Conservation (phyloP, 2,888 invertebrate genomes). For the Girardia tigrina region DNA sequence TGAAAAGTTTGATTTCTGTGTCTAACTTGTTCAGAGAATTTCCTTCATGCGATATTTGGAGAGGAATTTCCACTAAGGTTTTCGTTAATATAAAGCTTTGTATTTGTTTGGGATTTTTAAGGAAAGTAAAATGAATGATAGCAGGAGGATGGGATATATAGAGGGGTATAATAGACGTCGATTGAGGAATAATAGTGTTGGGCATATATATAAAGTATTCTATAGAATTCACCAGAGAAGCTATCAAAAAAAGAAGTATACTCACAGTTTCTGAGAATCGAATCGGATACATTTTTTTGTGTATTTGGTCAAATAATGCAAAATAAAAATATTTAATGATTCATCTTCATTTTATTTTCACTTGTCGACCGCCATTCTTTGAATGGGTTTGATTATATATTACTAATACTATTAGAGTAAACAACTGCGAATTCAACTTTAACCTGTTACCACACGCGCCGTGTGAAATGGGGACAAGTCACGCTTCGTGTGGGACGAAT, state of each 20-base stretch:
- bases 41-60: neutral
- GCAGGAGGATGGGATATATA: slow-evolving; percentile 15
- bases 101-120: neutral
- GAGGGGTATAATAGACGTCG: neutral
- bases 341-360: neutral
- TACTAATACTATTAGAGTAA: neutral
- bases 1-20: neutral
- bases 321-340: neutral
- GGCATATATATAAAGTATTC: slow-evolving; percentile 13
- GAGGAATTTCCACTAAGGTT: neutral
- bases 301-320: no score
- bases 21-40: neutral
- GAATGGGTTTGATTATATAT: neutral
- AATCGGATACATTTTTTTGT: neutral
- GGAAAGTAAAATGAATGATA: neutral
- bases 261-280: neutral
- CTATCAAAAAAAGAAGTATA: neutral
- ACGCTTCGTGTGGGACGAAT: neutral
- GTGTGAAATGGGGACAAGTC: slow-evolving; percentile 11
- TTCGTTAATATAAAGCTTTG: slow-evolving; percentile 6
- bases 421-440: slow-evolving; percentile 7
- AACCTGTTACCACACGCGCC: slow-evolving; percentile 10
- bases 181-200: neutral
- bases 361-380: neutral
- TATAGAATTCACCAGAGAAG: neutral